A percentile compares a stretch with the other conserved stretches of the same genome.
phyloP scores from a whole-genome alignment of 2,113 vertebrate genomes.

The Stegostoma tigrinum region DNA sequence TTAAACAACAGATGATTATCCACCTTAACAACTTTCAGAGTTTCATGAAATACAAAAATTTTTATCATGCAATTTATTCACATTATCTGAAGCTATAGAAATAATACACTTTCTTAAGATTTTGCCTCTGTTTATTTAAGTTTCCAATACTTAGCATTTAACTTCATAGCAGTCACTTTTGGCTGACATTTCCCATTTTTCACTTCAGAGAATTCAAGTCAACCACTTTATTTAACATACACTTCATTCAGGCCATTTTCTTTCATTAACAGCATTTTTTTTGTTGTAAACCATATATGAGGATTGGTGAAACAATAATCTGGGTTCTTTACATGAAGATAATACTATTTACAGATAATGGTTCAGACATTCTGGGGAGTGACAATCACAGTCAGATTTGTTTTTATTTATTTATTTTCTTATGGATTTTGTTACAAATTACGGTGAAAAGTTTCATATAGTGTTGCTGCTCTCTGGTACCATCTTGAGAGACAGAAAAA shows the following conservation, averaged over 20 bases:
- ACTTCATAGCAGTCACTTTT: background rate
- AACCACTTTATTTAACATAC: background rate
- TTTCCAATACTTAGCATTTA: constrained; percentile 2
- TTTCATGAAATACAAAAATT: background rate
- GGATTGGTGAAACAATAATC: no score
- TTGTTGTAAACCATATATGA: no score
- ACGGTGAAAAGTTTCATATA: no score
- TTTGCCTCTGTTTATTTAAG: background rate
- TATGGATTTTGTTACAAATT: no score
- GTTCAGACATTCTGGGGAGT: no score
- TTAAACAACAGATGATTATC: constrained; percentile 28
- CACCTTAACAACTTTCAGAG: constrained; percentile 18
- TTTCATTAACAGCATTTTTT: background rate
- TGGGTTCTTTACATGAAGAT: no score
- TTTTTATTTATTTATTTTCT: no score
- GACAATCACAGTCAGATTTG: no score
- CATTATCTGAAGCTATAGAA: background rate
- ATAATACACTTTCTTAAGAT: background rate
- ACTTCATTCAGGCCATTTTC: background rate
- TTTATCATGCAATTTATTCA: background rate
- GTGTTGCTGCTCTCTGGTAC: no score
- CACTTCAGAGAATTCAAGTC: background rate
- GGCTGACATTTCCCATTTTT: background rate
- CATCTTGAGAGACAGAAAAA: no score
- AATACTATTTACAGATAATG: no score